Base-by-base conservation (phyloP, 2,888 invertebrate genomes). In the Agriopis marginaria region DNA sequence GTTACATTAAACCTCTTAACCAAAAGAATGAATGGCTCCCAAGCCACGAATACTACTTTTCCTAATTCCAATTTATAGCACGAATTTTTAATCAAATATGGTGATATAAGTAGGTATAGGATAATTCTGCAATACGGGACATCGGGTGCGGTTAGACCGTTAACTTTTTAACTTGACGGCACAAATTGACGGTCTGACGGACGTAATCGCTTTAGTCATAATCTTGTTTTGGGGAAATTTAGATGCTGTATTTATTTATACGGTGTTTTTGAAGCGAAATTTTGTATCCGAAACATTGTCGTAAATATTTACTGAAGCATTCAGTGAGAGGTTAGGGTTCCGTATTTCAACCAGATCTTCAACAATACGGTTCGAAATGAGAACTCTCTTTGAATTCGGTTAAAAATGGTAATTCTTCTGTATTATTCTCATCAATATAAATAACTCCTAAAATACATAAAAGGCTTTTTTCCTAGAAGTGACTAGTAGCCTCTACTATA, bases 41-140 rank as follows among this genome's bases (percentile, higher is more conserved):
- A 8, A 7, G 4, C 51, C 47, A 63, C 47, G 88, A 88, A 89
- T 81, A 82, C 81, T 77, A 82, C 83, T 86, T 79, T 73, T 75
- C 76, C 80, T 82, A 85, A 84, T 84, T 77, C 83, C 79, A 86
- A 87, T 87, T 86, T 82, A 83, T 82, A 78, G 80, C 68, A 71
- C 72, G 74, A 80, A 82, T 85, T 85, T 86, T 83, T 85, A 87
- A 87, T 85, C 76, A 77, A 78, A 84, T 84, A 75, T 10, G 42
- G 54, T 60, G 65, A 63, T 69, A 70, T 62, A 62, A 40, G 64
- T 62, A 62, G 23, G 64, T 58, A 58, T 71, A 59, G 3, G 64
- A 1, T 45, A 47, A 23, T 49, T 44, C 51, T 10, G 14, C 45
- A 44, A 63, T 60, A 55, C 56, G 65, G 66, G 61, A 73, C 65